A percentile compares a stretch with the other conserved stretches of the same genome.
These are phyloP conservation scores for Hylomyscus alleni DNA, from an alignment of 2,797 vertebrate genomes.

Conservation along the genomic window DNA sequence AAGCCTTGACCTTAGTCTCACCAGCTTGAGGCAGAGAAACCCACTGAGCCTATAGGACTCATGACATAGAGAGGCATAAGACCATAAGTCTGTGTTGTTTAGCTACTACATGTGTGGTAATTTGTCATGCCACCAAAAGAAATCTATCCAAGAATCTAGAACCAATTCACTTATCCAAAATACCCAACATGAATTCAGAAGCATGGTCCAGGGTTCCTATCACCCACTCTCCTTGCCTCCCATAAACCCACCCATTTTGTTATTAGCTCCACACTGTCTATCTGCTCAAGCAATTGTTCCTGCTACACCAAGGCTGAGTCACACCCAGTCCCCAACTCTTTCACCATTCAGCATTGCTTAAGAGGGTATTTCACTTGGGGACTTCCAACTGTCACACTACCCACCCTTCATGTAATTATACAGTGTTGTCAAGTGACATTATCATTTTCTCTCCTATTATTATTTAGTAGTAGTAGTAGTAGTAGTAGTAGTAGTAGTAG, in stretches of 20 bases:
- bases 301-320: background rate
- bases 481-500: too few relatives aligned
- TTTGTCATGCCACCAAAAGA: background rate
- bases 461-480: background rate
- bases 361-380: slow-evolving; percentile 7
- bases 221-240: background rate
- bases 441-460: slow-evolving; percentile 26
- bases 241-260: background rate
- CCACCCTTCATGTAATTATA: slow-evolving; percentile 8
- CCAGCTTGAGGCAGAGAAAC: background rate
- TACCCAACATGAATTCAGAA: background rate
- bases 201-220: background rate
- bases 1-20: background rate
- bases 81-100: background rate
- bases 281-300: background rate
- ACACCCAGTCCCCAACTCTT: background rate
- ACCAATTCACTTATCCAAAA: background rate
- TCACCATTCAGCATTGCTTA: slow-evolving; percentile 1
- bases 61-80: background rate
- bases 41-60: background rate
- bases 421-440: slow-evolving; percentile 41
- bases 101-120: background rate
- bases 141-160: slow-evolving; percentile 39
- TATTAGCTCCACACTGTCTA: background rate
- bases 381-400: slow-evolving; percentile 2